Evolutionary conservation across 2,797 vertebrate genomes (phyloP).

Genomic region (Molossus molossus): DNA sequence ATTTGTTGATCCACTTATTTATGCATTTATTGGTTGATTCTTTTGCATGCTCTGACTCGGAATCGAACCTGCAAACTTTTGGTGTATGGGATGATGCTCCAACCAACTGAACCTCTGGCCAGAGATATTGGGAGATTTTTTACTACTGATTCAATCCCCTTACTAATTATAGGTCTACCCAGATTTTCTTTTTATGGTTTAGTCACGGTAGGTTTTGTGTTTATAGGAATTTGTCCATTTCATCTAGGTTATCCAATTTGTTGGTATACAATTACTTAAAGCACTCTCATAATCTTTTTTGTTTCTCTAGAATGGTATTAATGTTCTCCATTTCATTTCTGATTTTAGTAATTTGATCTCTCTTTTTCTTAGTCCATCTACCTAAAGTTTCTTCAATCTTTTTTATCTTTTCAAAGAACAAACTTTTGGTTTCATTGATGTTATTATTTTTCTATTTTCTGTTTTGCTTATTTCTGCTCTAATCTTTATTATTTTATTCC

Average conservation of each 20-base stretch:
- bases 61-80: too few relatives aligned
- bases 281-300: neutral
- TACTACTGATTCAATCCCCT: neutral
- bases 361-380: neutral
- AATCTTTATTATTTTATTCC: too few relatives aligned
- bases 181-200: neutral
- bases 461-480: too few relatives aligned
- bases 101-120: too few relatives aligned
- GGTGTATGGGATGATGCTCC: too few relatives aligned
- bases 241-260: neutral
- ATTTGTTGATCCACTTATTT: too few relatives aligned
- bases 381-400: neutral
- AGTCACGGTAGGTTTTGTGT: neutral
- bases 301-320: neutral
- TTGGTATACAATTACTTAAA: neutral
- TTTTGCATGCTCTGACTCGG: too few relatives aligned
- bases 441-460: too few relatives aligned
- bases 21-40: too few relatives aligned
- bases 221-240: neutral
- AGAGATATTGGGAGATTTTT: neutral
- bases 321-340: neutral
- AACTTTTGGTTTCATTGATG: too few relatives aligned
- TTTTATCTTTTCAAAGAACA: neutral
- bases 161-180: neutral
- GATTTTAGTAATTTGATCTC: neutral